Conservation (phyloP, 37 sponge, comb jelly and placozoan species). For the Bolinopsis microptera region DNA sequence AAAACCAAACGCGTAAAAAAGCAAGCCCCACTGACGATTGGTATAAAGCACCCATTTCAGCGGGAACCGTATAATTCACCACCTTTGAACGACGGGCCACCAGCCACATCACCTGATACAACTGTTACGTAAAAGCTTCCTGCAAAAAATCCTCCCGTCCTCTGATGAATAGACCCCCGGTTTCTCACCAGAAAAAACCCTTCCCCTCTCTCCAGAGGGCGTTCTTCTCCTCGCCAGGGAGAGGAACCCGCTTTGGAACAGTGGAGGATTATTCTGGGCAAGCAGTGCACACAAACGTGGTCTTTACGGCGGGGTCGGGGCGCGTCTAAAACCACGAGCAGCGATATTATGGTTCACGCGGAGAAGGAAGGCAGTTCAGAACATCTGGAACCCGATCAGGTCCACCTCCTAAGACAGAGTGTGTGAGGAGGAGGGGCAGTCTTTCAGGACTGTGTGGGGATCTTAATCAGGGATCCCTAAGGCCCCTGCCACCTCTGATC, state of each 20-base stretch:
- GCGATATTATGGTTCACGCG: background rate
- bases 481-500: background rate
- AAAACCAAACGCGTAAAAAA: no score
- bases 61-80: no score
- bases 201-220: conserved; percentile 23
- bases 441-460: background rate
- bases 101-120: no score
- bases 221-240: no score
- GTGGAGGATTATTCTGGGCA: background rate
- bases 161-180: no score
- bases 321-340: background rate
- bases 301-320: no score
- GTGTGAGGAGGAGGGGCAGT: background rate
- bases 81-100: no score
- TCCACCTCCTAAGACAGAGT: background rate
- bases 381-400: conserved; percentile 30
- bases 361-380: conserved; percentile 26
- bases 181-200: no score
- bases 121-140: no score
- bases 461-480: background rate
- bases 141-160: no score
- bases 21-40: no score
- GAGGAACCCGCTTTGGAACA: background rate
- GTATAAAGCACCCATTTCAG: no score
- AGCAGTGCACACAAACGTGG: background rate